Evolutionary conservation across 2,113 vertebrate species (phyloP).

Genomic region (Hemibagrus wyckioides): DNA sequence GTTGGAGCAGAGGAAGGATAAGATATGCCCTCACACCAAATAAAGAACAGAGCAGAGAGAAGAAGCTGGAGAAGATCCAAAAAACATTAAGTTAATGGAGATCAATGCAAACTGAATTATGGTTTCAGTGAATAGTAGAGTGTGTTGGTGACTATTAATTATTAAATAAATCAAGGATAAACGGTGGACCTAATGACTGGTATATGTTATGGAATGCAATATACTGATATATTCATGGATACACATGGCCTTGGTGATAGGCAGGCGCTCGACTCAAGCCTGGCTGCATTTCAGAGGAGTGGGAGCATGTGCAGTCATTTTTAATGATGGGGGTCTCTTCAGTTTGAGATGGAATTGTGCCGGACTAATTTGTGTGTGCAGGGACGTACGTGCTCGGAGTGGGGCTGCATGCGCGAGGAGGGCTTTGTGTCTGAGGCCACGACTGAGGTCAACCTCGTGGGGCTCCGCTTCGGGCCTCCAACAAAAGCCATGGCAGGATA

Average conservation of each 20-base stretch:
- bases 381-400: slow-evolving; percentile 46
- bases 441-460: slow-evolving; percentile 75
- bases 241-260: neutral
- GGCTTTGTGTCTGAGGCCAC: slow-evolving; percentile 72
- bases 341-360: slow-evolving; percentile 62
- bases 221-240: slow-evolving; percentile 9
- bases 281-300: slow-evolving; percentile 35
- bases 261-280: slow-evolving; percentile 19
- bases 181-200: neutral
- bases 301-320: slow-evolving; percentile 50
- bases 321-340: slow-evolving; percentile 55
- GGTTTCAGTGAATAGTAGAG: neutral
- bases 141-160: neutral
- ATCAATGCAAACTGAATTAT: slow-evolving; percentile 19
- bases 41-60: neutral
- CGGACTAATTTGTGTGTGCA: slow-evolving; percentile 66
- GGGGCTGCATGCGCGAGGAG: slow-evolving; percentile 67
- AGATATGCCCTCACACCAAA: slow-evolving; percentile 42
- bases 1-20: slow-evolving; percentile 28
- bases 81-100: neutral
- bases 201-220: slow-evolving; percentile 3
- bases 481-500: slow-evolving; percentile 79
- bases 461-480: slow-evolving; percentile 72
- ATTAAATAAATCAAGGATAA: neutral
- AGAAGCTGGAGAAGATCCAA: slow-evolving; percentile 27